Evolutionary conservation across 92 coral and sea anemone genomes (phyloP), one percentile per base, ranked within the genome.

Genomic region (Phenganax subtilis): DNA sequence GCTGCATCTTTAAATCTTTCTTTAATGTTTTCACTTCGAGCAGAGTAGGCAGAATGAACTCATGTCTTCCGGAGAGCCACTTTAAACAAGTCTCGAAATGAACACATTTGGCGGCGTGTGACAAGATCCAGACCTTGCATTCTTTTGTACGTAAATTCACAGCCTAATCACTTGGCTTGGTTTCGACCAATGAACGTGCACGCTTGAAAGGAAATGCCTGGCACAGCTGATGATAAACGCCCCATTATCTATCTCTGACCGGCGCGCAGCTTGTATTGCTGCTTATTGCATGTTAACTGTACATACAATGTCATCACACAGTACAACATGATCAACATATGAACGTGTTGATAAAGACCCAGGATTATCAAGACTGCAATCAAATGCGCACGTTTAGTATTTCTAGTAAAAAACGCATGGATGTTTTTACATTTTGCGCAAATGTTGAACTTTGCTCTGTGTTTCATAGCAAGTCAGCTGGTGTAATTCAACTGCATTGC

Each of bases 1-100:
- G 99, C 56, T 96, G 99, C 99, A 96, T 96, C n/a, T 25, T 88
- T 57, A 56, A 52, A 44, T 58, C 0, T 20, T 54, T 9, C 57
- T 51, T 64, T 55, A 64, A 57, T 76, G 81, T 76, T 64, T 20
- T 57, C 81, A 27, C 69, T 31, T 57, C 27, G 81, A 76, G 71
- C 10, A 28, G 20, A 15, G 67, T 59, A 56, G 6, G 8, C 20
- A 11, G 53, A 76, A 47, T 76, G 81, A 76, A 76, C 69, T 51
- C 56, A 17, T 64, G 55, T 51, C 59, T 62, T 79, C 74, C 83
- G 72, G 83, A 62, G 73, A 60, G 61, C 83, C 83, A 79, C 83
- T 79, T 79, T 79, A 79, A 79, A 64, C 12, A 60, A n/a, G 73
- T 1, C 37, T 7, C 59, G 72, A 47, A 27, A 64, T 9, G 83